These are phyloP conservation scores for Ornithoptera alexandrae DNA, from an alignment of 2,888 invertebrate genomes.

Conservation along the genomic window DNA sequence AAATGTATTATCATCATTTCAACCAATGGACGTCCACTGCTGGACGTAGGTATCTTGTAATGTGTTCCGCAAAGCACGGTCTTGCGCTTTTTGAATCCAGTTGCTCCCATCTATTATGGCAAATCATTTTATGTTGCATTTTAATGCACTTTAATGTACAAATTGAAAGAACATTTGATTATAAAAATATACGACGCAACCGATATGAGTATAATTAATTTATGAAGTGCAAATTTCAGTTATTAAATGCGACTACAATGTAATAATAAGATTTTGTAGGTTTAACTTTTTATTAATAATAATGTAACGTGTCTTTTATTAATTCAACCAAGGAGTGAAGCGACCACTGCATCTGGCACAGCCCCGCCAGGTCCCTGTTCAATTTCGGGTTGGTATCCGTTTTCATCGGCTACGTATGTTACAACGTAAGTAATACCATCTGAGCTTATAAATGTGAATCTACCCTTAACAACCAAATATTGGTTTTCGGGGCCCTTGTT, in stretches of 20 bases:
- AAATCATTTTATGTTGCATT: too few relatives aligned
- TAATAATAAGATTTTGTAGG: not conserved
- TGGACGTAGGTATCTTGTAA: too few relatives aligned
- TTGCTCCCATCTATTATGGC: too few relatives aligned
- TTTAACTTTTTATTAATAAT: constrained; percentile 14
- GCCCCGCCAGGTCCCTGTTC: constrained; percentile 51
- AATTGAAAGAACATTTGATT: too few relatives aligned
- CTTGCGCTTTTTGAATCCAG: too few relatives aligned
- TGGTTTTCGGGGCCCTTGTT: constrained; percentile 69
- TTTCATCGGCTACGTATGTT: constrained; percentile 67
- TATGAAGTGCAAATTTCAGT: not conserved
- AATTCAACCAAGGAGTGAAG: constrained; percentile 41
- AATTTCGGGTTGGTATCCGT: constrained; percentile 51
- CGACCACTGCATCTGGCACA: constrained; percentile 41
- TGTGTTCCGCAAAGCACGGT: too few relatives aligned
- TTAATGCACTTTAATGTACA: too few relatives aligned
- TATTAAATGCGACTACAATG: not conserved
- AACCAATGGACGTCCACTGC: too few relatives aligned
- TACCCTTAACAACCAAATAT: constrained; percentile 63
- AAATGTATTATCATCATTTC: too few relatives aligned
- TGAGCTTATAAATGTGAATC: constrained; percentile 65
- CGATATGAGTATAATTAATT: not conserved
- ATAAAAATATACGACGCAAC: not conserved
- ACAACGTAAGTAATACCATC: constrained; percentile 70
- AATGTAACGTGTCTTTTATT: constrained; percentile 8